These are phyloP conservation scores for Baronia brevicornis DNA, from an alignment of 2,888 invertebrate species.

Conservation along the genomic window DNA sequence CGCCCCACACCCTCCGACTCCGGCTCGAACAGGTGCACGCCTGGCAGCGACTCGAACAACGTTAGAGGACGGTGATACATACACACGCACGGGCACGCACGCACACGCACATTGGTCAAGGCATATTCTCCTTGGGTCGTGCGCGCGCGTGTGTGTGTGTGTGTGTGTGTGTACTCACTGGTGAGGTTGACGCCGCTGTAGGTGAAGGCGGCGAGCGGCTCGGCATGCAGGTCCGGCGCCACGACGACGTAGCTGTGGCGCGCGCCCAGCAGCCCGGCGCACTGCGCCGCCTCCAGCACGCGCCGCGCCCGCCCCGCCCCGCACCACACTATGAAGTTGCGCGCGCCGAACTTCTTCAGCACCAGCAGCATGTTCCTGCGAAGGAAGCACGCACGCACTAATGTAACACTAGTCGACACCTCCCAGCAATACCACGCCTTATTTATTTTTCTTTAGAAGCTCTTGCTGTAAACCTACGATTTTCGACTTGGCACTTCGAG, in stretches of 20 bases:
- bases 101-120: neutral
- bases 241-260: constrained; percentile 50
- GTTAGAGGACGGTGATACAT: too few species aligned
- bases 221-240: constrained; percentile 51
- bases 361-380: constrained; percentile 45
- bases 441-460: too few species aligned
- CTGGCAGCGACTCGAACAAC: constrained; percentile 27
- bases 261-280: constrained; percentile 54
- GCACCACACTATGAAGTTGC: constrained; percentile 51
- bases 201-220: constrained; percentile 41
- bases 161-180: constrained; percentile 22
- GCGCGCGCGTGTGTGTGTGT: neutral
- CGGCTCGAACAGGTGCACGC: constrained; percentile 48
- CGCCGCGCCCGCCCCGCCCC: constrained; percentile 40
- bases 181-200: constrained; percentile 62
- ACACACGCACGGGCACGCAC: too few species aligned
- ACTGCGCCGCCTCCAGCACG: constrained; percentile 59
- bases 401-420: too few species aligned
- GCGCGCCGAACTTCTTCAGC: constrained; percentile 47
- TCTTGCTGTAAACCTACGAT: too few species aligned
- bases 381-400: too few species aligned
- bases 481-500: too few species aligned
- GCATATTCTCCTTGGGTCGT: too few species aligned
- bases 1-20: constrained; percentile 28
- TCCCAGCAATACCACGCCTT: too few species aligned